These are phyloP conservation scores for Octopus sinensis DNA, from an alignment of 1,140 invertebrate species.

Conservation along the genomic window DNA sequence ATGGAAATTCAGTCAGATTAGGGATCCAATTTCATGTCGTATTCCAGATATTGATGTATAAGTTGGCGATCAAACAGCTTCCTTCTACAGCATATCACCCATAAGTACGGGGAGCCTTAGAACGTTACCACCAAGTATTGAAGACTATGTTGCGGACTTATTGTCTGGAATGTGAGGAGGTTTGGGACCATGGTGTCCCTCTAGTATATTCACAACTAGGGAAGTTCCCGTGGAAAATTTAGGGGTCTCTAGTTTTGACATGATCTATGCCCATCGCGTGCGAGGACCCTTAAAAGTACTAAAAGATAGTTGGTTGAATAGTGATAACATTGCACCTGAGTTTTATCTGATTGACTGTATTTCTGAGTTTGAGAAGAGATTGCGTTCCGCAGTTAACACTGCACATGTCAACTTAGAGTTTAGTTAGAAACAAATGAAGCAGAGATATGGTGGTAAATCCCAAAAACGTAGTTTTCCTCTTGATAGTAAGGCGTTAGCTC, in stretches of 20 bases:
- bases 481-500: too few species aligned
- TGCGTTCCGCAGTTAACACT: too few species aligned
- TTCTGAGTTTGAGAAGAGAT: too few species aligned
- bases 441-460: too few species aligned
- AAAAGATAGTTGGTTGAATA: too few species aligned
- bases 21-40: not conserved
- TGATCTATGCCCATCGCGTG: not conserved
- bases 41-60: not conserved
- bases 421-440: too few species aligned
- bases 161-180: not conserved
- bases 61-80: not conserved
- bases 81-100: slow-evolving; percentile 22
- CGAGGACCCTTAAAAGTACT: not conserved
- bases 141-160: slow-evolving; percentile 24
- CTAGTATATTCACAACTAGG: not conserved
- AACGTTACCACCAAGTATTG: slow-evolving; percentile 21
- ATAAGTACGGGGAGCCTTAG: slow-evolving; percentile 19
- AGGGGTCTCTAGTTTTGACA: not conserved
- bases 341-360: too few species aligned
- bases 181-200: not conserved
- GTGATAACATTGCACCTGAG: too few species aligned
- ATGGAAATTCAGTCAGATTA: not conserved
- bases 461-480: too few species aligned
- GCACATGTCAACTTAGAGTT: too few species aligned
- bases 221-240: not conserved